phyloP scores from a whole-genome alignment of 2,113 vertebrate species.

The Mirza zaza region DNA sequence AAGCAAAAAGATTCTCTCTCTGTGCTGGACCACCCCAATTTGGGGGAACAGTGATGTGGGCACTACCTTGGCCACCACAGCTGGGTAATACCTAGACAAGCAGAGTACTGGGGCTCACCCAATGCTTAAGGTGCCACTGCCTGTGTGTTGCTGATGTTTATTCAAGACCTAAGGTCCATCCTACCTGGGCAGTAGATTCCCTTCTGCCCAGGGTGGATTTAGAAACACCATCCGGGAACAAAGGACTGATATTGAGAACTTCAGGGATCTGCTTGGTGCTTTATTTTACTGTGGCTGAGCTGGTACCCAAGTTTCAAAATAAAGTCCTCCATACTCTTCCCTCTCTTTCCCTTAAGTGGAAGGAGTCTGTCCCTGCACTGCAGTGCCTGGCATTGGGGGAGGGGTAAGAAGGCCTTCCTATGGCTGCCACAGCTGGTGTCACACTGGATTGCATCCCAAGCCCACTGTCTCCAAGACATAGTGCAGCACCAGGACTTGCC shows the following conservation, averaged over 20 bases:
- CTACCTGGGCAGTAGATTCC: background rate
- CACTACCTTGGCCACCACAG: background rate
- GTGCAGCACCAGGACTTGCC: background rate
- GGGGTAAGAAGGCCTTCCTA: background rate
- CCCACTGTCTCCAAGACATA: background rate
- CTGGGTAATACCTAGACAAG: background rate
- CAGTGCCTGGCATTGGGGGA: background rate
- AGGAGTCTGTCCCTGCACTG: background rate
- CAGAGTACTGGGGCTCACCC: background rate
- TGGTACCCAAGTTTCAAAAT: background rate
- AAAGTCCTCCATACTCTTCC: background rate
- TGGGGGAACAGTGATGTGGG: background rate
- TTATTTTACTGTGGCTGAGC: background rate
- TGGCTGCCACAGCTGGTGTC: background rate
- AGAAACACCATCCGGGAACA: background rate
- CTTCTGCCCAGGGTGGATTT: background rate
- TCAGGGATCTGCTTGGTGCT: background rate
- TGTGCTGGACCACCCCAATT: background rate
- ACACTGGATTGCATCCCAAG: background rate
- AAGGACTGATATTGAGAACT: background rate
- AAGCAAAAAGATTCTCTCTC: background rate
- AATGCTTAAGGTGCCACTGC: background rate
- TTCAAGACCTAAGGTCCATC: background rate
- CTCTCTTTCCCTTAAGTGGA: background rate
- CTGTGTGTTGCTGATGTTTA: background rate